These are phyloP conservation scores for Tringa solitaria DNA, from an alignment of 2,113 vertebrate species.

Conservation along the genomic window DNA sequence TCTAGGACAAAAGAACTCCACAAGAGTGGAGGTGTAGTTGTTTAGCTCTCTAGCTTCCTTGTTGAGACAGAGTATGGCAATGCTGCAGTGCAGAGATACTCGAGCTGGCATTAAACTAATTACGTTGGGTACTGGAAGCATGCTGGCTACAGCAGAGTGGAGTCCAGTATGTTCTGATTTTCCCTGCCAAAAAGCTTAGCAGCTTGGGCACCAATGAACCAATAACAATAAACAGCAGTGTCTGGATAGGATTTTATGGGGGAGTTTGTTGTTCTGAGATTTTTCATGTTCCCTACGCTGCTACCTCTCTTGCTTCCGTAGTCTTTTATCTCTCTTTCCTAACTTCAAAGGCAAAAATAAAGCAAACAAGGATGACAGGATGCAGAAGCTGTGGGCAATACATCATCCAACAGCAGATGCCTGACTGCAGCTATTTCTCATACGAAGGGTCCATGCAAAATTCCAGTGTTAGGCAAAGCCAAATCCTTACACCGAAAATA, in stretches of 20 bases:
- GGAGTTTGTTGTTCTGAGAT: not conserved
- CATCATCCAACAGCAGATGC: not conserved
- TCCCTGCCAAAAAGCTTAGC: slow-evolving; percentile 33
- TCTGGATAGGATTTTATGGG: not conserved
- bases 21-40: not conserved
- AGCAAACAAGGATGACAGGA: slow-evolving; percentile 4
- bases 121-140: not conserved
- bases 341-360: slow-evolving; percentile 15
- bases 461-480: not conserved
- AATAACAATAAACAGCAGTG: slow-evolving; percentile 6
- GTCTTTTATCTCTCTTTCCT: slow-evolving; percentile 7
- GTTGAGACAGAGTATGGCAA: not conserved
- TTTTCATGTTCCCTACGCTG: not conserved
- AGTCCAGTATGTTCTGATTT: slow-evolving; percentile 27
- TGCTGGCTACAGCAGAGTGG: not conserved
- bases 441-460: rapidly evolving
- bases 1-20: not conserved
- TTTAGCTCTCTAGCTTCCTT: not conserved
- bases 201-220: not conserved
- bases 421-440: not conserved
- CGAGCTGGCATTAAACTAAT: not conserved
- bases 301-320: not conserved
- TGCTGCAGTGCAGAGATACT: slow-evolving; percentile 40
- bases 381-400: not conserved
- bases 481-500: not conserved